Evolutionary conservation across 1,140 invertebrate genomes (phyloP).

Genomic region (Philotrypesis tridentata): DNA sequence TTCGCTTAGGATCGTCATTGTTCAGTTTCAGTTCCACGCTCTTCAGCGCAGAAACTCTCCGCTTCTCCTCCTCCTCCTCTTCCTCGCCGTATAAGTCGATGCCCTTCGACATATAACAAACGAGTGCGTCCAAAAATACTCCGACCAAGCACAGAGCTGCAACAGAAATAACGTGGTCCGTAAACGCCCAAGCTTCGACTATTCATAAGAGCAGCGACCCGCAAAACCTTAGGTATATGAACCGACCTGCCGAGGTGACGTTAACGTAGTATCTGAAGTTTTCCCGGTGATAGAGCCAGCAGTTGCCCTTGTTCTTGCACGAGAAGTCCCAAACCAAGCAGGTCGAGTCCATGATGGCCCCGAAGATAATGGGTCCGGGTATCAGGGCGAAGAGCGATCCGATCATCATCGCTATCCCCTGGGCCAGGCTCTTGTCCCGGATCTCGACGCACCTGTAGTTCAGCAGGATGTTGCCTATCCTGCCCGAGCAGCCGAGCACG

Average conservation of each 20-base stretch:
- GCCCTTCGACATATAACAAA: constrained; percentile 76
- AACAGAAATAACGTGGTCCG: constrained; percentile 45
- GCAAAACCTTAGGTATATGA: no score
- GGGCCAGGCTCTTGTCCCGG: constrained; percentile 79
- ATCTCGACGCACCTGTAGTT: constrained; percentile 77
- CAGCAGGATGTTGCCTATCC: constrained; percentile 78
- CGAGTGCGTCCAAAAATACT: constrained; percentile 75
- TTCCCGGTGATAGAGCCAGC: constrained; percentile 78
- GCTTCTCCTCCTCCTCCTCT: constrained; percentile 62
- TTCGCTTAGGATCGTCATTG: neutral
- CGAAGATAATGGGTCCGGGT: constrained; percentile 80
- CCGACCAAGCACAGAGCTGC: constrained; percentile 75
- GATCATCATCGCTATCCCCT: constrained; percentile 77
- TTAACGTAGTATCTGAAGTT: constrained; percentile 77
- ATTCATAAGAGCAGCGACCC: no score
- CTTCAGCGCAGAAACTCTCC: constrained; percentile 53
- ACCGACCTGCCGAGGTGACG: constrained; percentile 74
- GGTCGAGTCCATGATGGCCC: constrained; percentile 78
- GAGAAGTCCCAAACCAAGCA: constrained; percentile 80
- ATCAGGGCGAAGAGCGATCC: constrained; percentile 80
- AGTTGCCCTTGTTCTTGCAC: constrained; percentile 78
- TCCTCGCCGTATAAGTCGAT: constrained; percentile 77
- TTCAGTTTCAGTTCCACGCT: constrained; percentile 10
- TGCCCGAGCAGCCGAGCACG: constrained; percentile 76
- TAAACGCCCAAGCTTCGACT: no score